Base-by-base conservation (phyloP, 2,113 vertebrate genomes). In the Anthoscopus minutus region DNA sequence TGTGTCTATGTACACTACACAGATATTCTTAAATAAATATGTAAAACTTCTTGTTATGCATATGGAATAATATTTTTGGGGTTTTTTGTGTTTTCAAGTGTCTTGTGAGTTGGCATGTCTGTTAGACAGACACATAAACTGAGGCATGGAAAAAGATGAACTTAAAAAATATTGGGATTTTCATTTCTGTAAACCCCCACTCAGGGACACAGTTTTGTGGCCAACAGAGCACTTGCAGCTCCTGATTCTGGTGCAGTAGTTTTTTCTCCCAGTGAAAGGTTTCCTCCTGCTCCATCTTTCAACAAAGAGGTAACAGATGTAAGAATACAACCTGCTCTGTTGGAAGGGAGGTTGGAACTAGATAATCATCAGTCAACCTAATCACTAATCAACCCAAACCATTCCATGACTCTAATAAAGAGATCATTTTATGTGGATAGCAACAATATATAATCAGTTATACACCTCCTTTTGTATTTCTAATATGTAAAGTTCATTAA, bases 271-370 rank as follows among this genome's bases (percentile, higher is more conserved):
- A 14, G 35, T 53, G 37, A 25, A 47, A 67, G 6, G 5, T 48
- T 77, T 77, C 22, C 40, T 62, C 10, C 31, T 77, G 11, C 17
- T 82, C 71, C 40, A 35, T 22, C 21, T 42, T 89, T 28, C 31
- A 35, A 16, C 3, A 11, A 0, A 31, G n/a, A 47, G n/a, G 11
- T 40, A 18, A 15, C 11, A 47, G 11, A 19, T 15, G 9, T 11
- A 27, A 47, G 21, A 54, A 25, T 19, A 23, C 4, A 54, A 16
- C 2, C 21, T 61, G 30, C 35, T 37, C 9, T 54, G 23, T 24
- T 15, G 51, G 15, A 30, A 58, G 6, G 9, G 21, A 8, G 6
- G 1, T 11, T 53, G 25, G 38, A 66, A 66, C 2, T 5, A 31
- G 13, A 4, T 8, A 45, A 24, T 48, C 18, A 33, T n/a, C n/a